These are phyloP conservation scores for Latrodectus elegans DNA, from an alignment of 2,888 invertebrate genomes.

Conservation along the genomic window DNA sequence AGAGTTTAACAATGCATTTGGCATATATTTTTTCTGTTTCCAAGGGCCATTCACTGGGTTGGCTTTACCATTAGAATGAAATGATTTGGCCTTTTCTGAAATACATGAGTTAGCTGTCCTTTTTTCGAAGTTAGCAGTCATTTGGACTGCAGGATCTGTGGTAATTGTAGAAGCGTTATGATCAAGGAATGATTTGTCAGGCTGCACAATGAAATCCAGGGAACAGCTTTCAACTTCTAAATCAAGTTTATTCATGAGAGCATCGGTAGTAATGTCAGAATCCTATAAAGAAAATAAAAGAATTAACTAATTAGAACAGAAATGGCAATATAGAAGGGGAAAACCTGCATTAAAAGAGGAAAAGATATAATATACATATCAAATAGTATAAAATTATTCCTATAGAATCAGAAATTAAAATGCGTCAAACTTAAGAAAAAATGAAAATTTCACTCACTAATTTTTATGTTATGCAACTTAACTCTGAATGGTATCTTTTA, in stretches of 20 bases:
- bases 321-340: neutral
- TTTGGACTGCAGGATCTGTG: neutral
- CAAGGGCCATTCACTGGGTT: slow-evolving; percentile 32
- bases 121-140: neutral
- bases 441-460: neutral
- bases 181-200: slow-evolving; percentile 13
- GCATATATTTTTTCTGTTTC: slow-evolving; percentile 47
- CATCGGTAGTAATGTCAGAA: slow-evolving; percentile 60
- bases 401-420: neutral
- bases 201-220: neutral
- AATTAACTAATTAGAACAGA: neutral
- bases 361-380: neutral
- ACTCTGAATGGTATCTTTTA: neutral
- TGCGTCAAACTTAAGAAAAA: neutral
- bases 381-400: neutral
- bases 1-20: slow-evolving; percentile 25
- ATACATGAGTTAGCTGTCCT: neutral
- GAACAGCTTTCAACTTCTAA: slow-evolving; percentile 18
- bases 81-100: slow-evolving; percentile 33
- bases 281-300: slow-evolving; percentile 35
- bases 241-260: slow-evolving; percentile 34
- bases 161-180: neutral
- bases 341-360: neutral
- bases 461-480: neutral
- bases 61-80: slow-evolving; percentile 22